A percentile compares a stretch with the other conserved stretches of the same genome.
Evolutionary conservation across 37 sponge, comb jelly and placozoan genomes (phyloP).

Genomic region (Beroe ovata): DNA sequence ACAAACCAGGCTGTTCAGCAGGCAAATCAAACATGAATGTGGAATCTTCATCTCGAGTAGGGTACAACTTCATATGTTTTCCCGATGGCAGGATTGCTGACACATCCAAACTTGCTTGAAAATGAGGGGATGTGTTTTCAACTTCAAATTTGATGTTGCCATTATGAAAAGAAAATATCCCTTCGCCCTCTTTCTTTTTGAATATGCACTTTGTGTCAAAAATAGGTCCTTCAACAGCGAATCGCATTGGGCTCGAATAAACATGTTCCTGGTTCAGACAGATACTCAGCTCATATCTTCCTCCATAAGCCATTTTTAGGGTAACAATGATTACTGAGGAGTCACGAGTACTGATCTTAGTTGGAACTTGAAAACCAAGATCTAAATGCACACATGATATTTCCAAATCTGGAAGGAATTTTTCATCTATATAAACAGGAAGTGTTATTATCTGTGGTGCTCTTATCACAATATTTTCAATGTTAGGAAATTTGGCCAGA

Average conservation of each 20-base stretch:
- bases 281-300: constrained; percentile 5
- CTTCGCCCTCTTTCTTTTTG: background rate
- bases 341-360: background rate
- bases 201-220: constrained; percentile 9
- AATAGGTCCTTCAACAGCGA: background rate
- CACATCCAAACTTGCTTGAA: background rate
- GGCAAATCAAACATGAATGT: background rate
- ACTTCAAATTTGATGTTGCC: constrained; percentile 24
- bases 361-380: background rate
- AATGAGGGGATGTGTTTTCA: background rate
- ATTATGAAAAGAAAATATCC: background rate
- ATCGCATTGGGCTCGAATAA: constrained; percentile 1
- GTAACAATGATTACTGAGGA: background rate
- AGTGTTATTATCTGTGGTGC: background rate
- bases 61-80: background rate
- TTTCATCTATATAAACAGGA: background rate
- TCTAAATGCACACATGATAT: constrained; percentile 7
- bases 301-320: background rate
- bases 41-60: background rate
- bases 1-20: background rate
- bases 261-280: constrained; percentile 1
- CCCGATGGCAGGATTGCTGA: background rate
- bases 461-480: background rate
- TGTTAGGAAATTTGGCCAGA: constrained; percentile 3
- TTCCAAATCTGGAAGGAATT: background rate